These are phyloP conservation scores for Eristalis pertinax DNA, from an alignment of 2,888 invertebrate species.

Conservation along the genomic window DNA sequence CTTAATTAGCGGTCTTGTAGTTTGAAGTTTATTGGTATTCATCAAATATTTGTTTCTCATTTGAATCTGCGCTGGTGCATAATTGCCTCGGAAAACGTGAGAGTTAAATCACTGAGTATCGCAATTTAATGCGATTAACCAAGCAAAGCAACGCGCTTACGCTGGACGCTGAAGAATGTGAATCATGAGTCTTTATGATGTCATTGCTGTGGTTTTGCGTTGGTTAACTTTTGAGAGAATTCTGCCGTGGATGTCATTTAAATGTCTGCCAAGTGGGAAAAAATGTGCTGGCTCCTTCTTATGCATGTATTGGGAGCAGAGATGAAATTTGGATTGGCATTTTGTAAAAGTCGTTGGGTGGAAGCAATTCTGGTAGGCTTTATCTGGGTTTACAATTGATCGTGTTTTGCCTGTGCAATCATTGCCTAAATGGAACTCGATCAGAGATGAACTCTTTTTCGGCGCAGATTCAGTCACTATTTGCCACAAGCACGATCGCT, in stretches of 20 bases:
- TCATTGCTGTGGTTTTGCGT: neutral
- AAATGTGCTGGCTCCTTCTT: neutral
- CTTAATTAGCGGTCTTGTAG: slow-evolving; percentile 59
- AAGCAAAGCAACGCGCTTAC: neutral
- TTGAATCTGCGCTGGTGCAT: slow-evolving; percentile 22
- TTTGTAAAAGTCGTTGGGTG: neutral
- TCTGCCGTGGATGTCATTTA: neutral
- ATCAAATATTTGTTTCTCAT: slow-evolving; percentile 58
- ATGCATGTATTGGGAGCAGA: neutral
- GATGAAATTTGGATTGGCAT: neutral
- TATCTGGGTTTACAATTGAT: neutral
- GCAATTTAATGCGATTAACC: neutral
- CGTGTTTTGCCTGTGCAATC: neutral
- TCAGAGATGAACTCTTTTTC: no score
- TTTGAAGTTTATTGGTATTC: slow-evolving; percentile 39
- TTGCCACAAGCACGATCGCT: no score
- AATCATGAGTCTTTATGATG: slow-evolving; percentile 23
- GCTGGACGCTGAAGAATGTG: neutral
- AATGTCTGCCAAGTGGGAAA: neutral
- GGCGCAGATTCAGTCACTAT: no score
- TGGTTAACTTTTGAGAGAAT: neutral
- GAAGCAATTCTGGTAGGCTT: neutral
- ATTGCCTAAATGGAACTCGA: no score
- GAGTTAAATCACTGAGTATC: neutral
- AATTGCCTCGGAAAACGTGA: slow-evolving; percentile 30